Evolutionary conservation across 2,888 invertebrate genomes (phyloP).

Genomic region (Gibbula magus): DNA sequence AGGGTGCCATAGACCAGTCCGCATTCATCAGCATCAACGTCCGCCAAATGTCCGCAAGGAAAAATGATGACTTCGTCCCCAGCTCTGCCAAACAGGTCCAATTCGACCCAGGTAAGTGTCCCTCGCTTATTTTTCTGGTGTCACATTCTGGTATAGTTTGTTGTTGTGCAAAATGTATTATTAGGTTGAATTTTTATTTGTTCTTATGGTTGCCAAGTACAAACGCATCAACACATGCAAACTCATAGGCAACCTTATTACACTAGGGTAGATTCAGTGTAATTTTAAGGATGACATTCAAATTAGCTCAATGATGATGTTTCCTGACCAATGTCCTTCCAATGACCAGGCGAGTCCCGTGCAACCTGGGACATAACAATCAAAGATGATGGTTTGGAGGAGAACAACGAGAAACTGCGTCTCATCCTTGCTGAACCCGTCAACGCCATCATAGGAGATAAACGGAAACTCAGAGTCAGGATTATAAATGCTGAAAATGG

Average conservation of each 20-base stretch:
- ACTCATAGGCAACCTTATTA: too few species aligned
- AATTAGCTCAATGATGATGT: too few species aligned
- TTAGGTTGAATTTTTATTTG: too few species aligned
- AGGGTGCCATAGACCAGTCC: conserved; percentile 60
- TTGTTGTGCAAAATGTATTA: not conserved
- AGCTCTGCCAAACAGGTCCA: conserved; percentile 66
- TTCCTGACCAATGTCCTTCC: too few species aligned
- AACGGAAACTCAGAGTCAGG: conserved; percentile 61
- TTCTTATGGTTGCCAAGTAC: too few species aligned
- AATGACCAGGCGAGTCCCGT: conserved; percentile 56
- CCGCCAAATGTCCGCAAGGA: conserved; percentile 67
- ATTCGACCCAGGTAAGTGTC: conserved; percentile 69
- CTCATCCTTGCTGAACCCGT: conserved; percentile 66
- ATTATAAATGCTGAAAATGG: conserved; percentile 69
- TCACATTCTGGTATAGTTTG: too few species aligned
- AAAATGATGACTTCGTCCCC: conserved; percentile 64
- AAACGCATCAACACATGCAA: too few species aligned
- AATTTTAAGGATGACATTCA: too few species aligned
- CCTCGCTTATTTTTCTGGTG: not conserved
- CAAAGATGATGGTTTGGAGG: conserved; percentile 61
- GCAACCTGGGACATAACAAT: conserved; percentile 67
- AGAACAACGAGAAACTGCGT: conserved; percentile 69
- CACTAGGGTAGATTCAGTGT: too few species aligned
- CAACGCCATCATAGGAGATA: conserved; percentile 68
- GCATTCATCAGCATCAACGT: conserved; percentile 66